Evolutionary conservation across 2,113 vertebrate species (phyloP).

Genomic region (Hirundichthys speculiger): DNA sequence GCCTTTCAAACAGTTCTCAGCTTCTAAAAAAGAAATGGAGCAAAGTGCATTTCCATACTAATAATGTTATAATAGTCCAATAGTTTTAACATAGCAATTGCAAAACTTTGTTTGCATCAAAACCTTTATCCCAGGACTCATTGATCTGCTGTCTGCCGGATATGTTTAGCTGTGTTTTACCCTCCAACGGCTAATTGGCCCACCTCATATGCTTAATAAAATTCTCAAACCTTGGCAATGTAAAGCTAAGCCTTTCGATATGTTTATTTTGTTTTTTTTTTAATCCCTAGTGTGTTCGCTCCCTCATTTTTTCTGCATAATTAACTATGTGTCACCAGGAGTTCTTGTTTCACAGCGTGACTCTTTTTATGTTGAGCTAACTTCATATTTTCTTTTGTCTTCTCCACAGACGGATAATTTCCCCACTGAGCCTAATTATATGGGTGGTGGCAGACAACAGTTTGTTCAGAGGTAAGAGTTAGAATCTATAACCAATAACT

Average conservation of each 20-base stretch:
- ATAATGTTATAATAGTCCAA: conserved; percentile 15
- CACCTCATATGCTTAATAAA: conserved; percentile 89
- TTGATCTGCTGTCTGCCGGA: conserved; percentile 41
- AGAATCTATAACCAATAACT: conserved; percentile 63
- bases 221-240: conserved; percentile 80
- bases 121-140: conserved; percentile 33
- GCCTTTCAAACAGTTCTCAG: conserved; percentile 9
- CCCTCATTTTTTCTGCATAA: conserved; percentile 81
- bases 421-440: conserved; percentile 99
- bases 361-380: conserved; percentile 85
- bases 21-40: conserved; percentile 14
- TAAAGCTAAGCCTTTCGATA: conserved; percentile 4
- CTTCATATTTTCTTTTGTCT: conserved; percentile 84
- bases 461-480: conserved; percentile 99
- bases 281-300: conserved; percentile 27
- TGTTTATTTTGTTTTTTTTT: conserved; percentile 9
- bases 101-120: conserved; percentile 39
- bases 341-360: conserved; percentile 90
- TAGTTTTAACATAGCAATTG: not conserved
- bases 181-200: conserved; percentile 85
- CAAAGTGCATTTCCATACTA: conserved; percentile 26
- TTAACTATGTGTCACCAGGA: conserved; percentile 91
- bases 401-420: conserved; percentile 99
- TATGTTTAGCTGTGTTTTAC: conserved; percentile 44
- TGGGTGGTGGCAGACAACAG: conserved; percentile 99